Evolutionary conservation across 2,113 vertebrate genomes (phyloP).

Genomic region (Laterallus jamaicensis): DNA sequence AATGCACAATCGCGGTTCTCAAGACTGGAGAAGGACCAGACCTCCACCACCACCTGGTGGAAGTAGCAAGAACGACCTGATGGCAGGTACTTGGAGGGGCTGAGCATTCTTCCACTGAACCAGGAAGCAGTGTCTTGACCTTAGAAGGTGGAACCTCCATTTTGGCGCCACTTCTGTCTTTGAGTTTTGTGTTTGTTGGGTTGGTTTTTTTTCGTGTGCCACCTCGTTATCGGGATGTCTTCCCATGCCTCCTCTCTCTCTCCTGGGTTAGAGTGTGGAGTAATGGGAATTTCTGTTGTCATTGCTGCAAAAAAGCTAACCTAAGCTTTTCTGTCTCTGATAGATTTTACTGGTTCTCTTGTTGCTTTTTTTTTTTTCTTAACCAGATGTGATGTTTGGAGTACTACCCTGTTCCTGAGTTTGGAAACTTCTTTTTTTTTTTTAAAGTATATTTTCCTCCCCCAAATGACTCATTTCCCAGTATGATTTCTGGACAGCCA

Average conservation of each 20-base stretch:
- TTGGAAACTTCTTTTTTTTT: neutral
- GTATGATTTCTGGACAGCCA: slow-evolving; percentile 14
- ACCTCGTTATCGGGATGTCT: neutral
- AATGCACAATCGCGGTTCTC: neutral
- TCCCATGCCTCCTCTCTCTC: neutral
- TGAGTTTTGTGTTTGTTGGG: neutral
- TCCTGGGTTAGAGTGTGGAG: neutral
- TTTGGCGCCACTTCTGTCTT: neutral
- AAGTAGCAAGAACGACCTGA: neutral
- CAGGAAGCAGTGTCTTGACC: neutral
- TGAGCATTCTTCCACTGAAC: neutral
- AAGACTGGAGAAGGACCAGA: neutral
- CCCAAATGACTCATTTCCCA: neutral
- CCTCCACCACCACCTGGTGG: neutral
- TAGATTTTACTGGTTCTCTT: slow-evolving; percentile 27
- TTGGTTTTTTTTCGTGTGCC: neutral
- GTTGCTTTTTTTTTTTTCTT: neutral
- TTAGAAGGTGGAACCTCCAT: neutral
- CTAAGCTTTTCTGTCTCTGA: slow-evolving; percentile 16
- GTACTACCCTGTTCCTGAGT: neutral
- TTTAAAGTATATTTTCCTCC: neutral
- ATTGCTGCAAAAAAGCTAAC: slow-evolving; percentile 34
- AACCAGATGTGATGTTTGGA: slow-evolving; percentile 9
- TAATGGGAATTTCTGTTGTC: neutral
- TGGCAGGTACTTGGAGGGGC: neutral